Conservation (phyloP, 2,888 invertebrate species). For the Spicauda simplicius region DNA sequence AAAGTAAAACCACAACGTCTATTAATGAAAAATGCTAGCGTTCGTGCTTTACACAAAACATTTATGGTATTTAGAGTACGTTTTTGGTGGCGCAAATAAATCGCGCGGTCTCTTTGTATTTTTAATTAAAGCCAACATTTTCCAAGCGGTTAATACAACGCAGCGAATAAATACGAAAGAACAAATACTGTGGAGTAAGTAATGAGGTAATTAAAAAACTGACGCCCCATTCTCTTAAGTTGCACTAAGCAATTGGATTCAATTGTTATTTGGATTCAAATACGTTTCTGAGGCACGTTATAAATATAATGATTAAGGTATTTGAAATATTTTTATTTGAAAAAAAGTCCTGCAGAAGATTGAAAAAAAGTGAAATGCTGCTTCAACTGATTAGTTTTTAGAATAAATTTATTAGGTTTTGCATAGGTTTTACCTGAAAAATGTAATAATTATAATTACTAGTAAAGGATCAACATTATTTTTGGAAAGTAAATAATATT, state of each 20-base stretch:
- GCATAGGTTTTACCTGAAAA: too few species aligned
- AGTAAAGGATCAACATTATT: too few species aligned
- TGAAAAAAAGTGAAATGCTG: too few species aligned
- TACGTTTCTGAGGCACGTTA: too few species aligned
- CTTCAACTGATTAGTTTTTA: too few species aligned
- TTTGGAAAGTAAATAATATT: not conserved
- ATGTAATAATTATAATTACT: too few species aligned
- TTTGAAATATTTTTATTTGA: too few species aligned
- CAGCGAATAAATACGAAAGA: conserved; percentile 1
- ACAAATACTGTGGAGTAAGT: not conserved
- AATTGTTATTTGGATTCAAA: not conserved
- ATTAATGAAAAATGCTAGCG: conserved; percentile 2
- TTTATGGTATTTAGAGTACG: not conserved
- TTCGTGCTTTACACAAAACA: not conserved
- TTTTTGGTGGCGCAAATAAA: conserved; percentile 5
- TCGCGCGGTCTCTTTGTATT: conserved; percentile 7
- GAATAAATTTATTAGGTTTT: too few species aligned
- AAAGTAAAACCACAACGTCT: too few species aligned
- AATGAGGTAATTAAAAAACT: not conserved
- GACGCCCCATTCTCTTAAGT: not conserved
- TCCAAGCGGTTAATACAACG: conserved; percentile 4
- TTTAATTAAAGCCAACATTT: conserved; percentile 7
- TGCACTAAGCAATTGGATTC: not conserved
- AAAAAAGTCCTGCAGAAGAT: too few species aligned
- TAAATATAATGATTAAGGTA: too few species aligned